Evolutionary conservation across 1,140 invertebrate species (phyloP).

Genomic region (Euura lappo): DNA sequence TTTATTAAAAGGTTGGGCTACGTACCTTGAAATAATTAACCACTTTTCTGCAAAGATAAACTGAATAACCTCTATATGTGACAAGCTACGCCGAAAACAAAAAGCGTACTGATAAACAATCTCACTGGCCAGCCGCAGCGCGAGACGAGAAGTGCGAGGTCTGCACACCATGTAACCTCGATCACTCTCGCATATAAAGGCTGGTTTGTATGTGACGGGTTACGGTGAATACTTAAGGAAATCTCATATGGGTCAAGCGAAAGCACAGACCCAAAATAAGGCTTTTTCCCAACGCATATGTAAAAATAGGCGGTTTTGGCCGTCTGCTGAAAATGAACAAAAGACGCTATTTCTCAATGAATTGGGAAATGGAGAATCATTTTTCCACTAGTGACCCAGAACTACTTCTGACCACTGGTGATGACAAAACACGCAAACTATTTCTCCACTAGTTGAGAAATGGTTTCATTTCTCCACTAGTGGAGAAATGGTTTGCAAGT

Average conservation of each 20-base stretch:
- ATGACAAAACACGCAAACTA: too few species aligned
- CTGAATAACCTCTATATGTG: neutral
- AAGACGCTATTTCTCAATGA: too few species aligned
- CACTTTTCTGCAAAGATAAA: neutral
- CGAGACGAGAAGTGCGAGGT: neutral
- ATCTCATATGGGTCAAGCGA: conserved; percentile 6
- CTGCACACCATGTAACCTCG: neutral
- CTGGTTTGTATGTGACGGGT: neutral
- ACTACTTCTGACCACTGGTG: too few species aligned
- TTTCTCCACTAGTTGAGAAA: too few species aligned
- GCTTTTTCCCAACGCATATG: too few species aligned
- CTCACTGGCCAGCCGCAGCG: neutral
- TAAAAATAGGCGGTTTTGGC: too few species aligned
- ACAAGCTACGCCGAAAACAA: neutral
- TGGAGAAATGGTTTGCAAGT: too few species aligned
- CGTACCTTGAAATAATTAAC: neutral
- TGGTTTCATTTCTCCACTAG: too few species aligned
- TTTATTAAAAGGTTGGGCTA: neutral
- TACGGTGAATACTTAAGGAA: neutral
- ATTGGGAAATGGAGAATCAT: too few species aligned
- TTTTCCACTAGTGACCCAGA: too few species aligned
- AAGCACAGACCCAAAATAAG: conserved; percentile 7
- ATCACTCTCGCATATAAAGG: too few species aligned
- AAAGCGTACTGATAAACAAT: neutral
- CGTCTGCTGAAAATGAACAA: too few species aligned